Base-by-base conservation (phyloP, 2,888 invertebrate species). In the Halictus ligatus region DNA sequence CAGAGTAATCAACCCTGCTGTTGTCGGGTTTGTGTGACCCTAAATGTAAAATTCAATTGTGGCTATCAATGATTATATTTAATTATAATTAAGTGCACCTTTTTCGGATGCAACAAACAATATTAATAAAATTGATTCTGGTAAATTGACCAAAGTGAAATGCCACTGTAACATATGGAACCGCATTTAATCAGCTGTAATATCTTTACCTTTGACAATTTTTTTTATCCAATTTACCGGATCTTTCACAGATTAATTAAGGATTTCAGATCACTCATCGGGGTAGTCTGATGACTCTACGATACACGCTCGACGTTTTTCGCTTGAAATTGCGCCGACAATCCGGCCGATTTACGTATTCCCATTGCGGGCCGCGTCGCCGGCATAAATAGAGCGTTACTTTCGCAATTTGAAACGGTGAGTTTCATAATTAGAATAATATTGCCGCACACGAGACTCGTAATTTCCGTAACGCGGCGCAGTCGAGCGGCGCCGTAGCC, bases 381-480 rank as follows among this genome's bases (percentile, higher is more conserved):
- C 21, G 74, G 75, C 80, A 88, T 83, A 87, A 90, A 90, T 90
- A 89, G 83, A 73, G 72, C 89, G 83, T 87, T 89, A 87, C 86
- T 83, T 85, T 84, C 89, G 88, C 85, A 89, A 90, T 90, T 90
- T 83, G 89, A 88, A 86, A 86, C 90, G 88, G 60, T 50, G 85
- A 80, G 85, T 78, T 85, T 75, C 89, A 80, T 90, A 90, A 90
- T 90, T 90, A 89, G 89, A 89, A 88, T 84, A 88, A 88, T 89
- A 88, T 89, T 84, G 86, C 84, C 64, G 86, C 82, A 83, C 85
- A 81, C 85, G 89, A 84, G 85, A 81, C 90, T 90, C 90, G 88
- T 90, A 90, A 90, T 90, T 90, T 86, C 78, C 85, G 81, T 86
- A 88, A 86, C 90, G 89, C 86, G 88, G 79, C 80, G 81, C 83